phyloP scores from a whole-genome alignment of 2,797 vertebrate genomes.

The Naso thynnoides region DNA sequence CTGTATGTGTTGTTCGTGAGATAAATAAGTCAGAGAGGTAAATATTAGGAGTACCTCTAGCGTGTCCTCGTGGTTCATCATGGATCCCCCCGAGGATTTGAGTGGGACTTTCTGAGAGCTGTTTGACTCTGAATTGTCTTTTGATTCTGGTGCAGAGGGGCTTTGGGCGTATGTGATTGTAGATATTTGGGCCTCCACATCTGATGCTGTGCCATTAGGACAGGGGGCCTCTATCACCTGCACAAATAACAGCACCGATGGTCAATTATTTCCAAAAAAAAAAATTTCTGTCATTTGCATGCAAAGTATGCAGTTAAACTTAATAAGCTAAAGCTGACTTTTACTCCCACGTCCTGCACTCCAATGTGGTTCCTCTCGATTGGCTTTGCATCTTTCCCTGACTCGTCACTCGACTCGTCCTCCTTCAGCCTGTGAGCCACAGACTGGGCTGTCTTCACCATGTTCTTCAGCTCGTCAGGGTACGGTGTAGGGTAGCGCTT shows the following conservation, averaged over 20 bases:
- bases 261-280: neutral
- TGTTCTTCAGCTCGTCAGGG: conserved; percentile 98
- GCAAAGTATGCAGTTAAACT: neutral
- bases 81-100: conserved; percentile 85
- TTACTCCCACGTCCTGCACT: conserved; percentile 91
- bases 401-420: conserved; percentile 91
- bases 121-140: conserved; percentile 77
- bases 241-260: conserved; percentile 6
- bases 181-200: conserved; percentile 82
- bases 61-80: conserved; percentile 90
- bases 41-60: conserved; percentile 87
- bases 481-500: conserved; percentile 98
- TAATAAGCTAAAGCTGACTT: conserved; percentile 79
- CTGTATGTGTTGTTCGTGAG: neutral
- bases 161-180: conserved; percentile 76
- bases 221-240: conserved; percentile 90
- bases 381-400: conserved; percentile 84
- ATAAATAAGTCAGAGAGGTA: neutral
- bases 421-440: conserved; percentile 96
- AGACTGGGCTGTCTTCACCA: conserved; percentile 99
- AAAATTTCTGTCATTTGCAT: neutral
- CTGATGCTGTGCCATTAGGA: conserved; percentile 85
- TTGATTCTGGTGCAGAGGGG: conserved; percentile 42
- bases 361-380: conserved; percentile 87
- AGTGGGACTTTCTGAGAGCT: conserved; percentile 81